These are phyloP conservation scores for Cactoblastis cactorum DNA, from an alignment of 2,888 invertebrate species.

Conservation along the genomic window DNA sequence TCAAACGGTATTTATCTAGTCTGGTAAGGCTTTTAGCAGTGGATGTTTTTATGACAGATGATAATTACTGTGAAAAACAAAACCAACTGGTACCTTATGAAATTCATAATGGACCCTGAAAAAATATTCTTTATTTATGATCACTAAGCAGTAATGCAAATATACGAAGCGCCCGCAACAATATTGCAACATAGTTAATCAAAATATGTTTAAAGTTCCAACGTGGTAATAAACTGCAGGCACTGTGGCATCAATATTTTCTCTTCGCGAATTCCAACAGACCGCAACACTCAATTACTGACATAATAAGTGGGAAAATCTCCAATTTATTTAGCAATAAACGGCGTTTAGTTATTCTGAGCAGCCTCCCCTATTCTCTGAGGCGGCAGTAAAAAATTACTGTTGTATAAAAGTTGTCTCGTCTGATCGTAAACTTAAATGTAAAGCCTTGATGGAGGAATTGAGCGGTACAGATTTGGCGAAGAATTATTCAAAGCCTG, in stretches of 20 bases:
- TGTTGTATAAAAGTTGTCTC: constrained; percentile 2
- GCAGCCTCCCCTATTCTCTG: background rate
- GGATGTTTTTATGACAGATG: too few species aligned
- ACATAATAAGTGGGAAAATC: constrained; percentile 28
- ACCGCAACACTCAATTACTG: constrained; percentile 23
- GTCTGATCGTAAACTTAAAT: background rate
- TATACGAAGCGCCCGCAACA: too few species aligned
- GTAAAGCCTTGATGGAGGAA: background rate
- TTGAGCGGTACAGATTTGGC: background rate
- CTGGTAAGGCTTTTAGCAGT: too few species aligned
- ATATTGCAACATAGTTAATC: background rate
- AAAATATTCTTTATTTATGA: too few species aligned
- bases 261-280: constrained; percentile 2
- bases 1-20: too few species aligned
- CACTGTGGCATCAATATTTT: constrained; percentile 2
- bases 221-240: background rate
- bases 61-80: too few species aligned
- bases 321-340: constrained; percentile 33
- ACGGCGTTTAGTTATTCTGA: constrained; percentile 21
- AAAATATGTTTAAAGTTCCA: background rate
- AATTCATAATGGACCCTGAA: too few species aligned
- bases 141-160: too few species aligned
- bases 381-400: background rate
- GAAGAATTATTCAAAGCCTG: background rate
- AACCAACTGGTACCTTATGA: too few species aligned